These are phyloP conservation scores for Hippocampus zosterae DNA, from an alignment of 2,113 vertebrate species.

Conservation along the genomic window DNA sequence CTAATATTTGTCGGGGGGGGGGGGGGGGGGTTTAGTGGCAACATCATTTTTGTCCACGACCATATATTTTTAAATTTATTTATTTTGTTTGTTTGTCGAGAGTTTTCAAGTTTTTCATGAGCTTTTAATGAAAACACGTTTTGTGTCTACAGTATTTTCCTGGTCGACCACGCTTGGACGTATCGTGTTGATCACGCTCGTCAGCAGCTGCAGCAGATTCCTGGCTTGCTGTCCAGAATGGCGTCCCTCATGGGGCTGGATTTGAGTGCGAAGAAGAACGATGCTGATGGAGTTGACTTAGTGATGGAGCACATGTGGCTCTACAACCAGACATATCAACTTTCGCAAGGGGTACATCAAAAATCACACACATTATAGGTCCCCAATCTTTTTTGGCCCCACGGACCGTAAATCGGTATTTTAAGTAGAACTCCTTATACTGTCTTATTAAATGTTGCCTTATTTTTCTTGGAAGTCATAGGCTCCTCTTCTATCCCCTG, in stretches of 20 bases:
- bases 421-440: too few species aligned
- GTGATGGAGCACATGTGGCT: conserved; percentile 91
- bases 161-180: conserved; percentile 94
- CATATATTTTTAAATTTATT: too few species aligned
- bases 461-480: too few species aligned
- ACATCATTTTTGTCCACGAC: too few species aligned
- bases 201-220: conserved; percentile 80
- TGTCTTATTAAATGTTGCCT: too few species aligned
- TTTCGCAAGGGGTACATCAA: conserved; percentile 82
- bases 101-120: background rate
- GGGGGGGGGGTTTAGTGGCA: too few species aligned
- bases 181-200: conserved; percentile 75
- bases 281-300: conserved; percentile 70
- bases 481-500: too few species aligned
- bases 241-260: conserved; percentile 82
- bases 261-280: conserved; percentile 83
- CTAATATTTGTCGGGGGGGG: too few species aligned
- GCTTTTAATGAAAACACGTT: background rate
- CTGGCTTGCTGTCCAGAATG: conserved; percentile 86
- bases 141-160: conserved; percentile 77
- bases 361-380: background rate
- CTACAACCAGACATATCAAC: conserved; percentile 93
- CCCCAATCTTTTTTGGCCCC: too few species aligned
- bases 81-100: too few species aligned
- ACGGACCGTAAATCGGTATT: too few species aligned